Evolutionary conservation across 2,797 vertebrate genomes (phyloP).

Genomic region (Percopsis omiscomaycus): DNA sequence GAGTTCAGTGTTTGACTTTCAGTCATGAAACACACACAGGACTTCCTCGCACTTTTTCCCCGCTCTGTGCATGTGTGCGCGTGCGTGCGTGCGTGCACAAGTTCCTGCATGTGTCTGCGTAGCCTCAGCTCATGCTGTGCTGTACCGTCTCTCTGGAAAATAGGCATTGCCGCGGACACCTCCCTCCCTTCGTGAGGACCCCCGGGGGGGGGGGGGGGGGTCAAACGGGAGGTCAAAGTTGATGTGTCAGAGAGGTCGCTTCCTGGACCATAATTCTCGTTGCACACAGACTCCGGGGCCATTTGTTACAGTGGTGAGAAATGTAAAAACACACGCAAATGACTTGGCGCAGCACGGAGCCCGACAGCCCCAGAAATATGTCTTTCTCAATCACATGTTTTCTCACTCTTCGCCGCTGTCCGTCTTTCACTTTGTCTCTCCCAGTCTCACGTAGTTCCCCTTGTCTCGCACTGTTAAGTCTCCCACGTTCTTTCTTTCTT

Average conservation of each 20-base stretch:
- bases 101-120: not conserved
- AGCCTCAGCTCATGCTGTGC: conserved; percentile 51
- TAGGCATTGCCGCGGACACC: conserved; percentile 46
- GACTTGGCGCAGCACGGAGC: conserved; percentile 28
- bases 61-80: conserved; percentile 7
- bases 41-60: conserved; percentile 12
- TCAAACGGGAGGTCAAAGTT: conserved; percentile 56
- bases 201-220: conserved; percentile 27
- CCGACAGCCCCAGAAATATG: conserved; percentile 25
- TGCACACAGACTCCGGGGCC: conserved; percentile 39
- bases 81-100: conserved; percentile 23
- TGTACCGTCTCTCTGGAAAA: conserved; percentile 59
- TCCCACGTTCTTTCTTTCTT: not conserved
- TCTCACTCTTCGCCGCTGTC: not conserved
- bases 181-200: conserved; percentile 17
- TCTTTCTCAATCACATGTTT: conserved; percentile 17
- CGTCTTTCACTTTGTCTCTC: conserved; percentile 1
- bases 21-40: conserved; percentile 30
- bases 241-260: conserved; percentile 62
- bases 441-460: not conserved
- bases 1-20: conserved; percentile 19
- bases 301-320: conserved; percentile 54
- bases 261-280: conserved; percentile 63
- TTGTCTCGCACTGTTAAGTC: no score
- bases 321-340: conserved; percentile 38